A percentile compares a stretch with the other conserved stretches of the same genome.
These are phyloP conservation scores for Timandra comae DNA, from an alignment of 2,888 invertebrate genomes.

Conservation along the genomic window DNA sequence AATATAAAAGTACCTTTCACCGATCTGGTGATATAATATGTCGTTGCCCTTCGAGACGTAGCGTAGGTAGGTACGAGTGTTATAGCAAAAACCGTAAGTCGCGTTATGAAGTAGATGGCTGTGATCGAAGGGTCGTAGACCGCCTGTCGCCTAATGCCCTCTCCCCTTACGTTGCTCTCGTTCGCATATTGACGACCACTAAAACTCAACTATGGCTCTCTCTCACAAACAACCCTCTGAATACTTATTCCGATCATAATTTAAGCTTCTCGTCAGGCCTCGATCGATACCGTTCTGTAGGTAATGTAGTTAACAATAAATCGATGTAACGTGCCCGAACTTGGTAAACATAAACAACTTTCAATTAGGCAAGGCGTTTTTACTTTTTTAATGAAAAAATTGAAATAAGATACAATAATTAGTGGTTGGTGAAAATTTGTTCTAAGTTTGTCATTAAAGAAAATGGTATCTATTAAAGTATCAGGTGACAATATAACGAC, in stretches of 20 bases:
- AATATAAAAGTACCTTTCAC: too few relatives aligned
- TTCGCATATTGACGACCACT: slow-evolving; percentile 47
- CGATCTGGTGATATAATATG: too few relatives aligned
- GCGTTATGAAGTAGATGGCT: slow-evolving; percentile 25
- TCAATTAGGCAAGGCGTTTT: slow-evolving; percentile 14
- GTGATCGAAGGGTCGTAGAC: slow-evolving; percentile 43
- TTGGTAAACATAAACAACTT: slow-evolving; percentile 17
- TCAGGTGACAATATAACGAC: too few relatives aligned
- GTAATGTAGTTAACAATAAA: slow-evolving; percentile 11
- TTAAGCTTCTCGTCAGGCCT: slow-evolving; percentile 12
- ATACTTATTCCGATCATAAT: slow-evolving; percentile 22
- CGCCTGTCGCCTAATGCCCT: slow-evolving; percentile 45
- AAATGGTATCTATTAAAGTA: too few relatives aligned
- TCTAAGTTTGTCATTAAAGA: too few relatives aligned
- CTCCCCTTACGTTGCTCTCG: slow-evolving; percentile 24
- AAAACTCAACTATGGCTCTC: slow-evolving; percentile 24
- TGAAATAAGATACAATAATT: too few relatives aligned
- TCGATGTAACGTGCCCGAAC: slow-evolving; percentile 13
- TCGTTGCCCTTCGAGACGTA: slow-evolving; percentile 14
- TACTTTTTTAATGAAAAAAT: slow-evolving; percentile 1
- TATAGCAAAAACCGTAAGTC: slow-evolving; percentile 28
- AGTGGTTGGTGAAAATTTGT: too few relatives aligned
- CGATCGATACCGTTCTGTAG: slow-evolving; percentile 14
- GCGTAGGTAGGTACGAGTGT: slow-evolving; percentile 7
- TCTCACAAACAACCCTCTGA: slow-evolving; percentile 29